A percentile compares a stretch with the other conserved stretches of the same genome.
These are phyloP conservation scores for Eumaeus atala DNA, from an alignment of 1,140 invertebrate genomes.

Conservation along the genomic window DNA sequence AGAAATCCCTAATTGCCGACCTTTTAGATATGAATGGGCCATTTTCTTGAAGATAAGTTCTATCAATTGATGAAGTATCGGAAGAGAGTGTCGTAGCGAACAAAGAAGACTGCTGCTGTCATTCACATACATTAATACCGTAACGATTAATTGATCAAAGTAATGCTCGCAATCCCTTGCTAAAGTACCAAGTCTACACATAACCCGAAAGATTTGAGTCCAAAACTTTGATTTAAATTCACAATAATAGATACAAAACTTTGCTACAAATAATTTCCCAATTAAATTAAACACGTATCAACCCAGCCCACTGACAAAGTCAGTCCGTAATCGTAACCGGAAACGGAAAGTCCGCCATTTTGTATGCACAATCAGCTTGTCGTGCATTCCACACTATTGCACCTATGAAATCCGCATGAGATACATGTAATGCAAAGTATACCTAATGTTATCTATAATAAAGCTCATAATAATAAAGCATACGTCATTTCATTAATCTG, in stretches of 20 bases:
- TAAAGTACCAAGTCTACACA: too few relatives aligned
- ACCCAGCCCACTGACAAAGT: constrained; percentile 13
- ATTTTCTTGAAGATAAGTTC: too few relatives aligned
- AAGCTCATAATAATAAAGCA: constrained; percentile 14
- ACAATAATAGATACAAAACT: not conserved
- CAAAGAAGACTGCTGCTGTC: too few relatives aligned
- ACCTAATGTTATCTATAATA: constrained; percentile 18
- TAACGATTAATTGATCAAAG: too few relatives aligned
- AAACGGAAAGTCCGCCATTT: constrained; percentile 62
- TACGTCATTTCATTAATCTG: not conserved
- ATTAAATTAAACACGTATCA: constrained; percentile 11
- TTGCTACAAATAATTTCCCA: not conserved
- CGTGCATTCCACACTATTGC: constrained; percentile 60
- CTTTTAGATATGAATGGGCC: too few relatives aligned
- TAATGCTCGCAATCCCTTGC: too few relatives aligned
- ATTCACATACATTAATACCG: too few relatives aligned
- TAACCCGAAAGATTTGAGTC: too few relatives aligned
- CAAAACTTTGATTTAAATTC: too few relatives aligned
- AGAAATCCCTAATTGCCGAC: too few relatives aligned
- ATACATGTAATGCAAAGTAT: constrained; percentile 20
- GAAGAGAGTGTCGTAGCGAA: too few relatives aligned
- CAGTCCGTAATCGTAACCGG: constrained; percentile 46
- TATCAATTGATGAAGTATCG: too few relatives aligned
- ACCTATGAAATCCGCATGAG: constrained; percentile 50
- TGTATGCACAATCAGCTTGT: constrained; percentile 63